These are phyloP conservation scores for Gasteruption jaculator DNA, from an alignment of 2,888 invertebrate species.

Conservation along the genomic window DNA sequence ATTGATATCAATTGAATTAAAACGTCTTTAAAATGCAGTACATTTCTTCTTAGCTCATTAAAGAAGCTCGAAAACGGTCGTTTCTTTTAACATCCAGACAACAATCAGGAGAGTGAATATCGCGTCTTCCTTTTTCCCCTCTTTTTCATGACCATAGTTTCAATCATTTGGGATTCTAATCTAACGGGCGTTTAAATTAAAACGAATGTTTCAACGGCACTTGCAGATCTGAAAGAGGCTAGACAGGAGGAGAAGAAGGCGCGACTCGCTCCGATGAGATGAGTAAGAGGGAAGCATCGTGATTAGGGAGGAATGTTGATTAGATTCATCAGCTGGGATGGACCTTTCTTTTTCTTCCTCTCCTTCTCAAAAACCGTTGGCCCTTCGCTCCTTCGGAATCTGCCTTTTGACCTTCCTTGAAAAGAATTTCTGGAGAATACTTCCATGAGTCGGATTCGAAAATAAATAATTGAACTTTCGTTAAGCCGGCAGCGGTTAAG, in stretches of 20 bases:
- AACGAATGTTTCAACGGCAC: slow-evolving; percentile 32
- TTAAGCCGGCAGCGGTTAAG: no score
- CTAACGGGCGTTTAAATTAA: slow-evolving; percentile 43
- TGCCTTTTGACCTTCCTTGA: no score
- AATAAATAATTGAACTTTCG: no score
- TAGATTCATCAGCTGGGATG: slow-evolving; percentile 48
- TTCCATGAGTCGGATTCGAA: no score
- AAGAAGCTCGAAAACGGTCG: no score
- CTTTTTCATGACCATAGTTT: slow-evolving; percentile 13
- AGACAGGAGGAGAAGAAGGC: slow-evolving; percentile 19
- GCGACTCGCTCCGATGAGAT: no score
- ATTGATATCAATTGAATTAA: no score
- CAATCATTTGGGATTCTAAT: slow-evolving; percentile 45
- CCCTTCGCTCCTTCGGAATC: slow-evolving; percentile 27
- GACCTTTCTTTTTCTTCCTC: slow-evolving; percentile 24
- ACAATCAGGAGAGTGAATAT: no score
- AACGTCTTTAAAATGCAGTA: no score
- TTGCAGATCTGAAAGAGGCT: slow-evolving; percentile 8
- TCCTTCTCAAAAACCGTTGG: slow-evolving; percentile 30
- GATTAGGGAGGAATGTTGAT: slow-evolving; percentile 52
- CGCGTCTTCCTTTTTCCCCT: not conserved
- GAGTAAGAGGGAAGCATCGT: slow-evolving; percentile 33
- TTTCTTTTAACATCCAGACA: no score
- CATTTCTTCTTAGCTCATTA: no score
- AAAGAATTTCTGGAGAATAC: no score